Percentiles rank a stretch among this genome's conserved stretches.
Conservation (phyloP, 2,888 invertebrate genomes). For the Diarsia mendica region DNA sequence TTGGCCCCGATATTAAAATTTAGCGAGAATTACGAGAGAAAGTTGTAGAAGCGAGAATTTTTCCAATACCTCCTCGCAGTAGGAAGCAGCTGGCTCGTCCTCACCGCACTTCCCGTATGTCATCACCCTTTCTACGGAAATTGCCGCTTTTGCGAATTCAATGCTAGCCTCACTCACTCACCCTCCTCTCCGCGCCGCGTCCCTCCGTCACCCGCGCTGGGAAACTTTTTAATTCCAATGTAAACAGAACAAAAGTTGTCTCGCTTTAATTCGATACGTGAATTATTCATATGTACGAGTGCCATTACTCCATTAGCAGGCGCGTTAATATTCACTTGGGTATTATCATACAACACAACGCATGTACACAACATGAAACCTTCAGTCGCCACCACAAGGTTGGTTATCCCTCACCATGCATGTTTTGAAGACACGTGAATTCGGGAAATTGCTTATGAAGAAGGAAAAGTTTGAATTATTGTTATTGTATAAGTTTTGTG, state of each 20-base stretch:
- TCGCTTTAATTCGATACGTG: slow-evolving; percentile 75
- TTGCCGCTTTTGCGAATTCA: slow-evolving; percentile 69
- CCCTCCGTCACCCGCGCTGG: slow-evolving; percentile 28
- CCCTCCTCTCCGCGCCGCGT: not conserved
- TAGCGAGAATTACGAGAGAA: not conserved
- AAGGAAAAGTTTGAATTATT: slow-evolving; percentile 72
- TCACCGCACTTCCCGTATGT: slow-evolving; percentile 58
- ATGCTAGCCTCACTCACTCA: slow-evolving; percentile 48
- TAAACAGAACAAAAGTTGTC: slow-evolving; percentile 74
- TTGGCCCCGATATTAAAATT: slow-evolving; percentile 10
- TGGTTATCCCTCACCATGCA: slow-evolving; percentile 23
- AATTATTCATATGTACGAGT: slow-evolving; percentile 76
- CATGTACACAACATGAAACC: slow-evolving; percentile 41
- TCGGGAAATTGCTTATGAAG: slow-evolving; percentile 70
- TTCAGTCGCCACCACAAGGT: slow-evolving; percentile 29
- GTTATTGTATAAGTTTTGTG: slow-evolving; percentile 69
- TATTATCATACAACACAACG: slow-evolving; percentile 63
- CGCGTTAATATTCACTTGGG: slow-evolving; percentile 75
- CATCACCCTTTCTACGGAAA: slow-evolving; percentile 62
- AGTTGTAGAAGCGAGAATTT: slow-evolving; percentile 7
- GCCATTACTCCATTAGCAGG: slow-evolving; percentile 75
- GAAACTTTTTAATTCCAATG: slow-evolving; percentile 76
- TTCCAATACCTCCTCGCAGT: slow-evolving; percentile 17
- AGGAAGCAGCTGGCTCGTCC: slow-evolving; percentile 37
- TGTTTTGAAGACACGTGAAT: slow-evolving; percentile 69